Percentiles rank a stretch among this genome's conserved stretches.
These are phyloP conservation scores for Fragum fragum DNA, from an alignment of 2,888 invertebrate species.

Conservation along the genomic window DNA sequence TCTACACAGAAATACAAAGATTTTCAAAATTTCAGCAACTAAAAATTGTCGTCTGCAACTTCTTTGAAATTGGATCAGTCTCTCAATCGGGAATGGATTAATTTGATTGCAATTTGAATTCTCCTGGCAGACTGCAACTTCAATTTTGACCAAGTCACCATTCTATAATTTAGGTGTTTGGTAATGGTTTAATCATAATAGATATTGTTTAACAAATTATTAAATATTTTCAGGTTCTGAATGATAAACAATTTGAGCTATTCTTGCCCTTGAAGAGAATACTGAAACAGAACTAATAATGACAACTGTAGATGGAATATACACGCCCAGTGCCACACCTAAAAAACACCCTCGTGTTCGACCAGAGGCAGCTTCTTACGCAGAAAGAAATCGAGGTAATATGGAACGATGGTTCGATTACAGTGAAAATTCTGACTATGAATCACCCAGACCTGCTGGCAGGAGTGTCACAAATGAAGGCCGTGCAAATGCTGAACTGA, in stretches of 20 bases:
- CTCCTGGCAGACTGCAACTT: too few relatives aligned
- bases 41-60: too few relatives aligned
- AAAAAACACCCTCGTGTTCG: slow-evolving; percentile 75
- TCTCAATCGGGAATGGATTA: too few relatives aligned
- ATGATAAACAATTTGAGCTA: neutral
- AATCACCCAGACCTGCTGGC: slow-evolving; percentile 74
- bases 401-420: slow-evolving; percentile 77
- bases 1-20: too few relatives aligned
- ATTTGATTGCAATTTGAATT: too few relatives aligned
- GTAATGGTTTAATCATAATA: too few relatives aligned
- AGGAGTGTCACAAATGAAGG: slow-evolving; percentile 72
- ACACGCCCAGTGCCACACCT: slow-evolving; percentile 71
- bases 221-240: slow-evolving; percentile 8
- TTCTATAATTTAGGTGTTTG: too few relatives aligned
- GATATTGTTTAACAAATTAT: too few relatives aligned
- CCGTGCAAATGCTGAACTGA: slow-evolving; percentile 70
- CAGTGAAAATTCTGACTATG: slow-evolving; percentile 69
- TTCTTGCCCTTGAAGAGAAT: neutral
- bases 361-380: slow-evolving; percentile 77
- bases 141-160: too few relatives aligned
- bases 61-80: too few relatives aligned
- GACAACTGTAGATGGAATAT: slow-evolving; percentile 73
- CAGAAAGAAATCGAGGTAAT: slow-evolving; percentile 72
- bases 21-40: too few relatives aligned
- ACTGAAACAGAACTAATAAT: slow-evolving; percentile 45